Evolutionary conservation across 2,888 invertebrate genomes (phyloP).

Genomic region (Tholera decimalis): DNA sequence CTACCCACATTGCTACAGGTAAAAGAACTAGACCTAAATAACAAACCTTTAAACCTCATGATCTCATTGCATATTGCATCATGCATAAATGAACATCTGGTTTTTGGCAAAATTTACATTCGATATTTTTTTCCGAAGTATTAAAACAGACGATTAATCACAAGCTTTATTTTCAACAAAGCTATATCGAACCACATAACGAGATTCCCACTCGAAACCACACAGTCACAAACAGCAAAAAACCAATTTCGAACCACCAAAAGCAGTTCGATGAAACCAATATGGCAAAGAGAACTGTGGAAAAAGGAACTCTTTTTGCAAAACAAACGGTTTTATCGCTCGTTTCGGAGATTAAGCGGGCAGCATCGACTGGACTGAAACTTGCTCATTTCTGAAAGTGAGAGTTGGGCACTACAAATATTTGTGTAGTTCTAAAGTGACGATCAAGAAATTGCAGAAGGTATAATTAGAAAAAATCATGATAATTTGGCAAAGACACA

Average conservation of each 20-base stretch:
- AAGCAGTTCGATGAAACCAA: constrained; percentile 44
- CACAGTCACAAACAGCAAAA: constrained; percentile 15
- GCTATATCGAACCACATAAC: background rate
- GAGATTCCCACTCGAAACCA: constrained; percentile 10
- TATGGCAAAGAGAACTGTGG: constrained; percentile 20
- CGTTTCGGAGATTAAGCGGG: constrained; percentile 51
- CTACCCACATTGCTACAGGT: no score
- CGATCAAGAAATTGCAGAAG: constrained; percentile 6
- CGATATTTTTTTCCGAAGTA: no score
- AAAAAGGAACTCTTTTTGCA: constrained; percentile 35
- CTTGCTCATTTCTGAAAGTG: constrained; percentile 53
- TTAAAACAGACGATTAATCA: no score
- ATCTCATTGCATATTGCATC: no score
- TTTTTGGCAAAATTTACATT: no score
- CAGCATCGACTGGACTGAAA: constrained; percentile 26
- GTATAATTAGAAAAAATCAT: no score
- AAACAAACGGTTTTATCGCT: constrained; percentile 42
- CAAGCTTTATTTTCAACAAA: background rate
- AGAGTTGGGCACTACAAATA: constrained; percentile 43
- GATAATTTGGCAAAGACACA: no score
- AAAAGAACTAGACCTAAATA: no score
- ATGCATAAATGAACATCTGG: no score
- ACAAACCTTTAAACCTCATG: no score
- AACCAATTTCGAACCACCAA: constrained; percentile 34
- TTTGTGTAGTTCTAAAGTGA: constrained; percentile 24